Evolutionary conservation across 2,888 invertebrate species (phyloP).

Genomic region (Uropetala carovei): DNA sequence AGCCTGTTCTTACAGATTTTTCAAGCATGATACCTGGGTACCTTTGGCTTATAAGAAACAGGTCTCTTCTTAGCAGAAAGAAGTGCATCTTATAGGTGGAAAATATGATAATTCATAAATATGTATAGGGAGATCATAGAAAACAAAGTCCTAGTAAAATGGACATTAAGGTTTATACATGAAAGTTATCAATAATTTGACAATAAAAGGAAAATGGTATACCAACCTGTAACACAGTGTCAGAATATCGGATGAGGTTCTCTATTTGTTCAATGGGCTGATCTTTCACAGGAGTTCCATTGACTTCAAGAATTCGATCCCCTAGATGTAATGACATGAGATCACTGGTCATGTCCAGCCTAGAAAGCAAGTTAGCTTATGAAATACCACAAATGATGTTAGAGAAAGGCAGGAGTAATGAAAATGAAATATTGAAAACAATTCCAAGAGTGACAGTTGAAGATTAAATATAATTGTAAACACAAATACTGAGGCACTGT

Average conservation of each 20-base stretch:
- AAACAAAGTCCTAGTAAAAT: slow-evolving; percentile 60
- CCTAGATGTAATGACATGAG: slow-evolving; percentile 92
- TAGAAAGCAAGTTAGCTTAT: slow-evolving; percentile 73
- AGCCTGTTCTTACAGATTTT: no score
- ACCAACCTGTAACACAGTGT: slow-evolving; percentile 85
- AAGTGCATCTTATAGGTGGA: no score
- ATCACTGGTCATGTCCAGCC: slow-evolving; percentile 88
- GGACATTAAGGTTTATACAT: not conserved
- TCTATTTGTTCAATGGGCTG: slow-evolving; percentile 88
- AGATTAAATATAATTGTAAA: no score
- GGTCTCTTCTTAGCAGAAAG: no score
- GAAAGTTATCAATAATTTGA: not conserved
- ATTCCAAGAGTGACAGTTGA: no score
- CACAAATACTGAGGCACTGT: not conserved
- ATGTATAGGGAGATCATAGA: slow-evolving; percentile 54
- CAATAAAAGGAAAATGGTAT: slow-evolving; percentile 1
- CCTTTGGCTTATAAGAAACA: no score
- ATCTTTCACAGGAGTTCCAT: slow-evolving; percentile 91
- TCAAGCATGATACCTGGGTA: no score
- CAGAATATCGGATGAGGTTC: slow-evolving; percentile 83
- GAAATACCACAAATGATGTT: no score
- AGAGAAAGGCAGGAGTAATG: no score
- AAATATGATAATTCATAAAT: not conserved
- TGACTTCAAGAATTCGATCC: slow-evolving; percentile 95
- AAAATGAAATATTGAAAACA: no score